A percentile compares a stretch with the other conserved stretches of the same genome.
Evolutionary conservation across 2,113 vertebrate genomes (phyloP).

Genomic region (Rafetus swinhoei): DNA sequence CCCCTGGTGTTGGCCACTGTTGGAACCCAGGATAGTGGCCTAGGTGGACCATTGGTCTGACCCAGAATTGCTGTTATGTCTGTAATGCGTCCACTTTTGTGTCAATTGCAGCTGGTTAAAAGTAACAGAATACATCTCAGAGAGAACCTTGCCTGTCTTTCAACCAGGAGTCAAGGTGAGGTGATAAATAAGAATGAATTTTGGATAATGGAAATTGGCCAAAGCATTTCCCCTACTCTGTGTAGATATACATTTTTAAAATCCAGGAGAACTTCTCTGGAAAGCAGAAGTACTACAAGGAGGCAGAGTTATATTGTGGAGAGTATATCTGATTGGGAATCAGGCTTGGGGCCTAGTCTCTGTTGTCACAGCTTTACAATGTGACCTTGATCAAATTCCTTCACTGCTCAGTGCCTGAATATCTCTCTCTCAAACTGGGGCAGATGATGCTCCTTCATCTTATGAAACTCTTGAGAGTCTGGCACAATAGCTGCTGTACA

Average conservation of each 20-base stretch:
- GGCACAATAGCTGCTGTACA: neutral
- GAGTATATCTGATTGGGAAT: neutral
- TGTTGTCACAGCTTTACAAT: neutral
- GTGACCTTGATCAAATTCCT: neutral
- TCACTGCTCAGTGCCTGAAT: neutral
- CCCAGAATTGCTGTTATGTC: neutral
- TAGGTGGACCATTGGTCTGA: neutral
- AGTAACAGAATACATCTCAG: slow-evolving; percentile 89
- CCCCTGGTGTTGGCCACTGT: neutral
- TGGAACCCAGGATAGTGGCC: neutral
- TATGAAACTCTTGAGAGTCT: neutral
- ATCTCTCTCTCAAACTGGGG: neutral
- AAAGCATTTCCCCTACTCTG: neutral
- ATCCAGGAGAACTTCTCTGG: neutral
- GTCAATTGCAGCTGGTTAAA: slow-evolving; percentile 89
- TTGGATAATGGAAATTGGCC: neutral
- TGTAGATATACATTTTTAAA: neutral
- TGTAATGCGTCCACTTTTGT: neutral
- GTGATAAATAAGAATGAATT: neutral
- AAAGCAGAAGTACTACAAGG: neutral
- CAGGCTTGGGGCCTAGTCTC: neutral
- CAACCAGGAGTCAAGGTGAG: slow-evolving; percentile 93
- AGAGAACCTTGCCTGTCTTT: slow-evolving; percentile 89
- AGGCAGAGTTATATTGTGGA: neutral
- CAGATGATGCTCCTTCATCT: neutral